A percentile compares a stretch with the other conserved stretches of the same genome.
phyloP scores from a whole-genome alignment of 2,113 vertebrate genomes.

The Raja brachyura region DNA sequence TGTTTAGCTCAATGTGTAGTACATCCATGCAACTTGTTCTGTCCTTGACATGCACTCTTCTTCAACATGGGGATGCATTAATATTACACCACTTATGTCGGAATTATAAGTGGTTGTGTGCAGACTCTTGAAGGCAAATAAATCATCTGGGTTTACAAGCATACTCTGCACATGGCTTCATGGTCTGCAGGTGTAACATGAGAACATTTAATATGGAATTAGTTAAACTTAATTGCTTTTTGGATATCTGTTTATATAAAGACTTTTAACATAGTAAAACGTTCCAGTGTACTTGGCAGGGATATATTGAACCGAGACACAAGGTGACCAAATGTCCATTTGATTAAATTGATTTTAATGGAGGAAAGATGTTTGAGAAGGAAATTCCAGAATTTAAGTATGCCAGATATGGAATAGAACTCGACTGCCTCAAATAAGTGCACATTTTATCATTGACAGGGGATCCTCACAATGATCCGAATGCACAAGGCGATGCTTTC shows the following conservation, averaged over 20 bases:
- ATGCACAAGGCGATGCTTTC: constrained; percentile 89
- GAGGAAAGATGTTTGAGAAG: not conserved
- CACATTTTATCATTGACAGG: constrained; percentile 52
- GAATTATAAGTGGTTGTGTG: not conserved
- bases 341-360: not conserved
- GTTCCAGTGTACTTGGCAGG: not conserved
- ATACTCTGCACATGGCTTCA: not conserved
- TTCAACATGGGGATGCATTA: not conserved
- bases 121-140: not conserved
- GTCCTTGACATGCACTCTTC: no score
- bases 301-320: not conserved
- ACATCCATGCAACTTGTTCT: no score
- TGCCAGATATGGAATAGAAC: not conserved
- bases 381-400: not conserved
- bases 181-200: no score
- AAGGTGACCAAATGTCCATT: not conserved
- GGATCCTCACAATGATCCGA: constrained; percentile 88
- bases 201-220: not conserved
- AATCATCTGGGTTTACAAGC: not conserved
- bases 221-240: not conserved
- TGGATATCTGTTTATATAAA: not conserved
- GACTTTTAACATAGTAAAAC: not conserved
- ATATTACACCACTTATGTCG: not conserved
- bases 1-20: no score
- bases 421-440: not conserved